phyloP scores from a whole-genome alignment of 1,140 invertebrate species.

The Mycetomoellerius zeteki region DNA sequence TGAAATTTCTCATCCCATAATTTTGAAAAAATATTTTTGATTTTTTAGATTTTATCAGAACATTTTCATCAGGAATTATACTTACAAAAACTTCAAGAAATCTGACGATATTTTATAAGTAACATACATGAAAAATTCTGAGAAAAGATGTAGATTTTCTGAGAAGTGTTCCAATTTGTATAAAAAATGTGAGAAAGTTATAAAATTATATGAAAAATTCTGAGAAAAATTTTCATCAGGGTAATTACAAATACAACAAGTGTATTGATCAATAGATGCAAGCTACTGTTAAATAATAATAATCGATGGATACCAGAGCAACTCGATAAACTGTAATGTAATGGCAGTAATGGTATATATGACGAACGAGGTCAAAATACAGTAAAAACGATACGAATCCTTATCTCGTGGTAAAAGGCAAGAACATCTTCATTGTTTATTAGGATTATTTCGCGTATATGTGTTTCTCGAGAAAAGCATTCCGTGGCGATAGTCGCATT shows the following conservation, averaged over 20 bases:
- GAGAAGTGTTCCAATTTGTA: no score
- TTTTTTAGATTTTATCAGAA: no score
- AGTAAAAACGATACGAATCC: conserved; percentile 13
- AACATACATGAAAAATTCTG: no score
- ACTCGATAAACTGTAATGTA: not conserved
- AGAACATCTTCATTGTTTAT: conserved; percentile 37
- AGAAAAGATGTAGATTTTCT: no score
- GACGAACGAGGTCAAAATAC: conserved; percentile 11
- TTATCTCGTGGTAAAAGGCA: not conserved
- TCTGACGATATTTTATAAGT: no score
- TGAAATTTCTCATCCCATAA: no score
- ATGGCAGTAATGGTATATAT: not conserved
- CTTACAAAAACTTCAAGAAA: no score
- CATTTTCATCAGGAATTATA: no score
- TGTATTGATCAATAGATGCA: not conserved
- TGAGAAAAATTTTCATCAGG: no score
- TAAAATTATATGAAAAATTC: no score
- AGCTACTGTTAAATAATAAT: not conserved
- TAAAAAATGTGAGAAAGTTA: no score
- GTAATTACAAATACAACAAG: not conserved
- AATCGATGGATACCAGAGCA: not conserved
- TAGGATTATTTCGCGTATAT: conserved; percentile 31
- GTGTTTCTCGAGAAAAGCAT: conserved; percentile 2
- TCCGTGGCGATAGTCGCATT: conserved; percentile 52
- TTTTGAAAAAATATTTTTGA: no score